Evolutionary conservation across 2,113 vertebrate species (phyloP).

Genomic region (Lontra canadensis): DNA sequence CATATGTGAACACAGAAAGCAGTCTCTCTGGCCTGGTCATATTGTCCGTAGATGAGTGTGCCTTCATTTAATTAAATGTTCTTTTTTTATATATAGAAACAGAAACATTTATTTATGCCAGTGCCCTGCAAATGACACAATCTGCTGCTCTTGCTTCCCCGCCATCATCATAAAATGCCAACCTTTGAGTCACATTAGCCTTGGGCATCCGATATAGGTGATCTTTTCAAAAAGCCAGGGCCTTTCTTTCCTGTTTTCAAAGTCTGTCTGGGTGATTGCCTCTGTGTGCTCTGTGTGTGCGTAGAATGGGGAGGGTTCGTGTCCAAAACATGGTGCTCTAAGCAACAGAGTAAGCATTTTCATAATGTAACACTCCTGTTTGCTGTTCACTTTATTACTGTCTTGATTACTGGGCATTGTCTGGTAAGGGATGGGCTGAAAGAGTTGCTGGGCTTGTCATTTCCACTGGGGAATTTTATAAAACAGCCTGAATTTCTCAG

Average conservation of each 20-base stretch:
- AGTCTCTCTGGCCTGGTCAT: constrained; percentile 74
- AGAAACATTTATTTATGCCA: constrained; percentile 78
- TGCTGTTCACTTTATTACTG: background rate
- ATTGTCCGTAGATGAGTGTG: constrained; percentile 50
- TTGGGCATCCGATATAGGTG: constrained; percentile 63
- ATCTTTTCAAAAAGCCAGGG: constrained; percentile 63
- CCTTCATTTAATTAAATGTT: constrained; percentile 81
- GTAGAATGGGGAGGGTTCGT: background rate
- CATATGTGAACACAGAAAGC: constrained; percentile 70
- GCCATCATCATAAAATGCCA: constrained; percentile 61
- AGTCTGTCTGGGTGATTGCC: constrained; percentile 25
- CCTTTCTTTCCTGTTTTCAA: constrained; percentile 48
- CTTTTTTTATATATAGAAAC: constrained; percentile 55
- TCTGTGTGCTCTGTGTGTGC: background rate
- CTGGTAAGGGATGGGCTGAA: background rate
- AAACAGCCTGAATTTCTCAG: constrained; percentile 36
- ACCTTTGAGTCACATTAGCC: constrained; percentile 75
- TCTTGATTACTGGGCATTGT: constrained; percentile 45
- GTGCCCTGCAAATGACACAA: constrained; percentile 80
- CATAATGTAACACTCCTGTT: constrained; percentile 16
- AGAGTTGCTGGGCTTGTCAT: background rate
- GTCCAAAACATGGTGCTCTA: constrained; percentile 38
- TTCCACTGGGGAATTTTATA: constrained; percentile 57
- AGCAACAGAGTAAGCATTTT: constrained; percentile 13
- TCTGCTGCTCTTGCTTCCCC: constrained; percentile 78